Evolutionary conservation across 2,797 vertebrate genomes (phyloP).

Genomic region (Odontamblyopus lacepedii): DNA sequence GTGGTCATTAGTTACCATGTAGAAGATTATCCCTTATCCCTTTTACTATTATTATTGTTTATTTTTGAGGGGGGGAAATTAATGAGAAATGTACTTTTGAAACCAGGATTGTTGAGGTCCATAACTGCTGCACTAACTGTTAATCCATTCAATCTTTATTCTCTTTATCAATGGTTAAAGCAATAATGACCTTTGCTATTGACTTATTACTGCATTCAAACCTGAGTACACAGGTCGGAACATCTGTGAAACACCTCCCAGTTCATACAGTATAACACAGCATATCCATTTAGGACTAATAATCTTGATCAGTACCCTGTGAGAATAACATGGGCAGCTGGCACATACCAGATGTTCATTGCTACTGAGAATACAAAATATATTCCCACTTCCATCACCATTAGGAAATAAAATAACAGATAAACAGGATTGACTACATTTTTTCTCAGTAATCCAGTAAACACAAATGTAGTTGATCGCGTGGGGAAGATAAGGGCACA

Average conservation of each 20-base stretch:
- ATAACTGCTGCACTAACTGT: too few species aligned
- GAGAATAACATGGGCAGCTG: slow-evolving; percentile 68
- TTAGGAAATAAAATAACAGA: slow-evolving; percentile 67
- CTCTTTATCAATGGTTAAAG: not conserved
- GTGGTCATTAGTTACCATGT: too few species aligned
- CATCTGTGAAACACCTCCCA: slow-evolving; percentile 17
- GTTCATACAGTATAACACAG: slow-evolving; percentile 18
- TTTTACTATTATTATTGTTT: too few species aligned
- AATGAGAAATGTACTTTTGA: too few species aligned
- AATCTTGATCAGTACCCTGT: slow-evolving; percentile 60
- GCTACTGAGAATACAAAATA: slow-evolving; percentile 74
- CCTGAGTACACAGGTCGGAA: not conserved
- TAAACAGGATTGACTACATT: slow-evolving; percentile 28
- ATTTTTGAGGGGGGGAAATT: too few species aligned
- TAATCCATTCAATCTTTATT: slow-evolving; percentile 4
- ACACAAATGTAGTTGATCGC: slow-evolving; percentile 46
- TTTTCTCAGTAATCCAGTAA: slow-evolving; percentile 49
- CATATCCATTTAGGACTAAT: slow-evolving; percentile 28
- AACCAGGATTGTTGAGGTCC: too few species aligned
- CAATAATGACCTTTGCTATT: not conserved
- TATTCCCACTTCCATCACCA: slow-evolving; percentile 71
- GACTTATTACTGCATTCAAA: not conserved
- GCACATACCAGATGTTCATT: slow-evolving; percentile 73
- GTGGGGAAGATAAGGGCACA: not conserved
- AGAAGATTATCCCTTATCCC: too few species aligned